A percentile compares a stretch with the other conserved stretches of the same genome.
Conservation (phyloP, 2,113 vertebrate species). For the Caranx melampygus region DNA sequence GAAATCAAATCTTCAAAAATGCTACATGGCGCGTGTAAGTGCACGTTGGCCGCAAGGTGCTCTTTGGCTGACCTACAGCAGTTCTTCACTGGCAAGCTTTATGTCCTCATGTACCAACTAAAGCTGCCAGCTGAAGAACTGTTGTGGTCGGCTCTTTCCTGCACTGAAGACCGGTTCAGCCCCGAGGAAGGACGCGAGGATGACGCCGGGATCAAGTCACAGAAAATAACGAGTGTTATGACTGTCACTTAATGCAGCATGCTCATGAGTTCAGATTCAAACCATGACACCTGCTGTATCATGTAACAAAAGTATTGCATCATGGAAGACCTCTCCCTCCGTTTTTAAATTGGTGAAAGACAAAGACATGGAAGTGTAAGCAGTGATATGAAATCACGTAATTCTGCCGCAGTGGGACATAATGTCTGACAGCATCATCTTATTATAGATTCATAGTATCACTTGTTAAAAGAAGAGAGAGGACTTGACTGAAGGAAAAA, state of each 20-base stretch:
- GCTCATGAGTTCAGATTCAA: conserved; percentile 73
- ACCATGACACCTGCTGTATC: conserved; percentile 76
- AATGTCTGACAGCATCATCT: too few relatives aligned
- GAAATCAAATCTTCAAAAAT: neutral
- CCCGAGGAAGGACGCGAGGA: conserved; percentile 5
- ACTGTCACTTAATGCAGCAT: conserved; percentile 76
- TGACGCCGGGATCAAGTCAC: neutral
- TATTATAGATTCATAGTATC: too few relatives aligned
- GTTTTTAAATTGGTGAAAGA: too few relatives aligned
- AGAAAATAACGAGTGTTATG: neutral
- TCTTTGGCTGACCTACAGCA: conserved; percentile 95
- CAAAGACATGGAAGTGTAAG: too few relatives aligned
- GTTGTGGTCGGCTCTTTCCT: conserved; percentile 96
- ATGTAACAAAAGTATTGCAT: conserved; percentile 75
- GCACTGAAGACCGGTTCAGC: conserved; percentile 44
- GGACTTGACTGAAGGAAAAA: too few relatives aligned
- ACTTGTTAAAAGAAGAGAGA: too few relatives aligned
- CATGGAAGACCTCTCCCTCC: conserved; percentile 39
- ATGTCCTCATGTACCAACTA: conserved; percentile 96
- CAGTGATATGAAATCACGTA: too few relatives aligned
- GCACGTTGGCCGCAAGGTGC: conserved; percentile 35
- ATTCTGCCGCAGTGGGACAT: too few relatives aligned
- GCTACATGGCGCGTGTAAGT: neutral
- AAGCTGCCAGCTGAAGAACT: conserved; percentile 99
- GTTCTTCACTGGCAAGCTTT: conserved; percentile 99